A percentile compares a stretch with the other conserved stretches of the same genome.
These are phyloP conservation scores for Cheilosia soror DNA, from an alignment of 2,888 invertebrate species.

Conservation along the genomic window DNA sequence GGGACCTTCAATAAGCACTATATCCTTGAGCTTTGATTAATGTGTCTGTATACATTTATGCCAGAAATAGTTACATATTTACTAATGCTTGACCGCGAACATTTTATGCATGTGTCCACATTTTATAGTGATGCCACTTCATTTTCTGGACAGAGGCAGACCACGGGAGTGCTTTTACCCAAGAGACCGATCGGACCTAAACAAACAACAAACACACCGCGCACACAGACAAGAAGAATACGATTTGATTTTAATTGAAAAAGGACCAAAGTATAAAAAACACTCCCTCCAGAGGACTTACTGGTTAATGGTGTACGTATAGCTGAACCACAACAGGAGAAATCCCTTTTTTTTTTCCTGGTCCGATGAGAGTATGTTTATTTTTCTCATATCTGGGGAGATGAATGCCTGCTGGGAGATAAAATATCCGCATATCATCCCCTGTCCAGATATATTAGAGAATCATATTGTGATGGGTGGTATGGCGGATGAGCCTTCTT, in stretches of 20 bases:
- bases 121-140: slow-evolving; percentile 52
- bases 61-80: slow-evolving; percentile 39
- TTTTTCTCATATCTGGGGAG: slow-evolving; percentile 68
- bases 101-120: slow-evolving; percentile 61
- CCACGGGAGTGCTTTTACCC: slow-evolving; percentile 49
- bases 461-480: slow-evolving; percentile 51
- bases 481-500: slow-evolving; percentile 42
- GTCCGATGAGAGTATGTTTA: slow-evolving; percentile 48
- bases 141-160: slow-evolving; percentile 15
- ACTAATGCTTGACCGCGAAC: slow-evolving; percentile 69
- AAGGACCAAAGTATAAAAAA: slow-evolving; percentile 60
- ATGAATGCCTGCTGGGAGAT: slow-evolving; percentile 71
- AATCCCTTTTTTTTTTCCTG: slow-evolving; percentile 6
- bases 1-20: slow-evolving; percentile 60
- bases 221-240: slow-evolving; percentile 66
- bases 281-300: slow-evolving; percentile 26
- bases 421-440: slow-evolving; percentile 72
- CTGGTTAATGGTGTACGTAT: slow-evolving; percentile 39
- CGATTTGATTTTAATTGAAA: slow-evolving; percentile 76
- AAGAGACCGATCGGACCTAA: slow-evolving; percentile 62
- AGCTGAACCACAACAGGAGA: slow-evolving; percentile 52
- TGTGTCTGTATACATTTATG: slow-evolving; percentile 46
- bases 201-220: slow-evolving; percentile 72
- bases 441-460: slow-evolving; percentile 64
- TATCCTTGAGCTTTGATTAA: slow-evolving; percentile 63